These are phyloP conservation scores for Synergus umbraculus DNA, from an alignment of 2,888 invertebrate genomes.

Conservation along the genomic window DNA sequence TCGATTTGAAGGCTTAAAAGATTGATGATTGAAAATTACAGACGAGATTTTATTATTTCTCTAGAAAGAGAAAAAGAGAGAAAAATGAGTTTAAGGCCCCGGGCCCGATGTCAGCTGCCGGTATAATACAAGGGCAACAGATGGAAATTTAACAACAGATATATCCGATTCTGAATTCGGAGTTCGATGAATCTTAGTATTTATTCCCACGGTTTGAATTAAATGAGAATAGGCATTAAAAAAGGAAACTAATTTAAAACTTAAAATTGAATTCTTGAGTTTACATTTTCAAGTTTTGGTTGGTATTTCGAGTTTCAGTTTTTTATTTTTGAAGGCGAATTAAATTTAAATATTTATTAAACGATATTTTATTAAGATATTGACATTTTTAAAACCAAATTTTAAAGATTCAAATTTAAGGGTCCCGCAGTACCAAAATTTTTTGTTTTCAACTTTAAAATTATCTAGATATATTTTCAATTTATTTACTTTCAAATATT, in stretches of 20 bases:
- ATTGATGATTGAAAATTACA: conserved; percentile 37
- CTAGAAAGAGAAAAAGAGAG: neutral
- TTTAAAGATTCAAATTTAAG: too few species aligned
- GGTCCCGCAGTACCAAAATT: too few species aligned
- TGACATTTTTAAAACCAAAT: too few species aligned
- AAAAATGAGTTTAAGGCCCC: neutral
- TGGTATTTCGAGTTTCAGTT: too few species aligned
- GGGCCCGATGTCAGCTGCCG: conserved; percentile 22
- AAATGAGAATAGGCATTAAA: neutral
- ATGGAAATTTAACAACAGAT: conserved; percentile 20
- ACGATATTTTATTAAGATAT: too few species aligned
- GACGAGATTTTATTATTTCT: conserved; percentile 19
- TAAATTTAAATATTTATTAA: too few species aligned
- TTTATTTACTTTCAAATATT: too few species aligned
- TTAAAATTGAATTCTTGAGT: neutral
- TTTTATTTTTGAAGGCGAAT: too few species aligned
- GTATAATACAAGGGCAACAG: conserved; percentile 24
- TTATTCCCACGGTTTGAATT: neutral
- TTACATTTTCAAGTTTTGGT: neutral
- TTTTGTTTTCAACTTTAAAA: too few species aligned
- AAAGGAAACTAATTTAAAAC: neutral
- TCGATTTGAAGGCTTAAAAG: neutral
- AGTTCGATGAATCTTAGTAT: conserved; percentile 24
- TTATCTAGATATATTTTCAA: too few species aligned
- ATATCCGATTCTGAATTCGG: neutral